These are phyloP conservation scores for Ylistrum balloti DNA, from an alignment of 1,140 invertebrate genomes.

Conservation along the genomic window DNA sequence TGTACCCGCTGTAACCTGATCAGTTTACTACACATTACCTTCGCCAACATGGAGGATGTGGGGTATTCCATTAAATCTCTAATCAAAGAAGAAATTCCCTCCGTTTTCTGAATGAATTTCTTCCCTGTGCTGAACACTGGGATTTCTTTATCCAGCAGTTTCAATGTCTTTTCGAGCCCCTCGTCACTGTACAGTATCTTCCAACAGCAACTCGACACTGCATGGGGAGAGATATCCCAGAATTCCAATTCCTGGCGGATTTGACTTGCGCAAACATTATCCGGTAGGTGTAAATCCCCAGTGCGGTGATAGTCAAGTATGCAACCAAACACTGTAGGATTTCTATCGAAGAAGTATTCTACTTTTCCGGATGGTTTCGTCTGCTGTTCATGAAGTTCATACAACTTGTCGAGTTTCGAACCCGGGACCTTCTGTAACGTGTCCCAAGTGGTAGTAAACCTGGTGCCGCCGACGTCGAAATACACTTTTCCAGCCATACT, in stretches of 20 bases:
- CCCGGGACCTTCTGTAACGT: not conserved
- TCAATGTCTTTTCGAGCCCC: not conserved
- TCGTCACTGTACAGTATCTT: not conserved
- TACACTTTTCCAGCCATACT: not conserved
- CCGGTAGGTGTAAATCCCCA: not conserved
- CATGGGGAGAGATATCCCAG: not conserved
- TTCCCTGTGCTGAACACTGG: not conserved
- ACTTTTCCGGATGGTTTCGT: not conserved
- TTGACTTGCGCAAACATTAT: not conserved
- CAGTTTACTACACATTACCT: not conserved
- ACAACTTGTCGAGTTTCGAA: not conserved
- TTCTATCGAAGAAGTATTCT: not conserved
- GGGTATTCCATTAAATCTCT: not conserved
- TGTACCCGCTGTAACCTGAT: too few relatives aligned
- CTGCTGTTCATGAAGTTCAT: not conserved
- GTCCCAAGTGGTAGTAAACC: not conserved
- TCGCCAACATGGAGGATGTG: not conserved
- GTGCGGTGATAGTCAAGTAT: not conserved
- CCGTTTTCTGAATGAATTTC: constrained; percentile 20
- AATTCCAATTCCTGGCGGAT: constrained; percentile 3
- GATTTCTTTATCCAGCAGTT: not conserved
- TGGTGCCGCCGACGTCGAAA: not conserved
- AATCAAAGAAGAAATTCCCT: not conserved
- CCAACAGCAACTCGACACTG: not conserved
- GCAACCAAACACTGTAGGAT: not conserved